Conservation (phyloP, 1,140 invertebrate genomes). For the Vanessa tameamea region DNA sequence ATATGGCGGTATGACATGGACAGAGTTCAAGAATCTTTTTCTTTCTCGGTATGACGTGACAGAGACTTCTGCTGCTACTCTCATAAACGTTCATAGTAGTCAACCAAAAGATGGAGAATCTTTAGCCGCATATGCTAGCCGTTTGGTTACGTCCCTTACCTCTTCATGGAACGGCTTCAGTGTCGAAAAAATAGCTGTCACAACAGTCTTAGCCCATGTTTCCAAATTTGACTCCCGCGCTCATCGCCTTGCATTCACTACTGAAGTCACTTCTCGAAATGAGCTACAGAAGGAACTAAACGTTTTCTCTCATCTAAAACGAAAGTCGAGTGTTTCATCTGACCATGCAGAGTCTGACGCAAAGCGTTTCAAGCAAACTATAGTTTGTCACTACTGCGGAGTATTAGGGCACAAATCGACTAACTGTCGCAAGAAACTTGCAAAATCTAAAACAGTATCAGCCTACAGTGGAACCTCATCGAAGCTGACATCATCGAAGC, state of each 20-base stretch:
- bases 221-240: conserved; percentile 31
- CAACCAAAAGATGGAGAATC: conserved; percentile 29
- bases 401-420: not conserved
- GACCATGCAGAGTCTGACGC: conserved; percentile 1
- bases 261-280: conserved; percentile 17
- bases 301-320: conserved; percentile 2
- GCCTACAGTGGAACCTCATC: not conserved
- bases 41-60: conserved; percentile 34
- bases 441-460: not conserved
- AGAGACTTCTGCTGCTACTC: conserved; percentile 42
- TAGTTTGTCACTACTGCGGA: conserved; percentile 9
- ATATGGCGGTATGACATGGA: conserved; percentile 37
- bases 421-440: conserved; percentile 6
- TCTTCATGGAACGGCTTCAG: conserved; percentile 24
- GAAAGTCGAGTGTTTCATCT: not conserved
- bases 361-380: conserved; percentile 8
- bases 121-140: conserved; percentile 24
- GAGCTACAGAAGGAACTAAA: conserved; percentile 34
- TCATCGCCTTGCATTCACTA: conserved; percentile 31
- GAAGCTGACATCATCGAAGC: too few relatives aligned
- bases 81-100: conserved; percentile 19
- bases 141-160: conserved; percentile 19
- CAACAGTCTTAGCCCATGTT: conserved; percentile 33
- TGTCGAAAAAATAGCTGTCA: conserved; percentile 32
- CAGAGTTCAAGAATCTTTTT: conserved; percentile 42